phyloP scores from a whole-genome alignment of 2,888 invertebrate species.

The Cataglyphis rosenhaueri region DNA sequence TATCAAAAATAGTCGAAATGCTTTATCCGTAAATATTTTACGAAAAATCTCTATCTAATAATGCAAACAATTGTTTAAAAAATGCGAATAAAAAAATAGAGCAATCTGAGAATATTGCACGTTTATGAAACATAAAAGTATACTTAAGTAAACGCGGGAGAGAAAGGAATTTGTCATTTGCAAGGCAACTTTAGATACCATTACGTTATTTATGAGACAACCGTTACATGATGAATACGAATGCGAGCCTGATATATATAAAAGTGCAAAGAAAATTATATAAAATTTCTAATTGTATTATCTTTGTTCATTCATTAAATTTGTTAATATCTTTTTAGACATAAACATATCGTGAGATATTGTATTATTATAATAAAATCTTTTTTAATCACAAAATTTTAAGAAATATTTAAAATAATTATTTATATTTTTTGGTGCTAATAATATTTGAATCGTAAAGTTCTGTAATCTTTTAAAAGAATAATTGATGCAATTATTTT shows the following conservation, averaged over 20 bases:
- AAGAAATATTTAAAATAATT: not conserved
- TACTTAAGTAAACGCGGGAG: constrained; percentile 1
- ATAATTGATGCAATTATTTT: not conserved
- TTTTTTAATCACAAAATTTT: not conserved
- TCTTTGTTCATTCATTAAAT: not conserved
- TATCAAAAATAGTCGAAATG: not conserved
- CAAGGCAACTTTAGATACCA: constrained; percentile 61
- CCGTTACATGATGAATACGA: constrained; percentile 68
- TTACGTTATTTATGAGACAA: constrained; percentile 64
- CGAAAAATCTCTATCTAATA: not conserved
- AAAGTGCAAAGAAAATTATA: constrained; percentile 52
- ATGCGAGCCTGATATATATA: constrained; percentile 51
- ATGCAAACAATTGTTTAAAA: not conserved
- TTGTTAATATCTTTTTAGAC: not conserved
- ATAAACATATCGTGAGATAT: too few relatives aligned
- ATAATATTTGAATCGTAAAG: not conserved
- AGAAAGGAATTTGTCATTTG: constrained; percentile 71
- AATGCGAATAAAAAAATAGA: not conserved
- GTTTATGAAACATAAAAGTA: not conserved
- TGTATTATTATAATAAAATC: too few relatives aligned
- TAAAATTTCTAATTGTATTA: constrained; percentile 20
- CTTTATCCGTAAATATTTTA: not conserved
- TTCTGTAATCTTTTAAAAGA: not conserved
- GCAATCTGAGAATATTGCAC: not conserved
- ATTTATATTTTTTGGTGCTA: not conserved